Evolutionary conservation across 2,797 vertebrate genomes (phyloP), one percentile per base, ranked within the genome.

Genomic region (Sphenopsis melanotis): DNA sequence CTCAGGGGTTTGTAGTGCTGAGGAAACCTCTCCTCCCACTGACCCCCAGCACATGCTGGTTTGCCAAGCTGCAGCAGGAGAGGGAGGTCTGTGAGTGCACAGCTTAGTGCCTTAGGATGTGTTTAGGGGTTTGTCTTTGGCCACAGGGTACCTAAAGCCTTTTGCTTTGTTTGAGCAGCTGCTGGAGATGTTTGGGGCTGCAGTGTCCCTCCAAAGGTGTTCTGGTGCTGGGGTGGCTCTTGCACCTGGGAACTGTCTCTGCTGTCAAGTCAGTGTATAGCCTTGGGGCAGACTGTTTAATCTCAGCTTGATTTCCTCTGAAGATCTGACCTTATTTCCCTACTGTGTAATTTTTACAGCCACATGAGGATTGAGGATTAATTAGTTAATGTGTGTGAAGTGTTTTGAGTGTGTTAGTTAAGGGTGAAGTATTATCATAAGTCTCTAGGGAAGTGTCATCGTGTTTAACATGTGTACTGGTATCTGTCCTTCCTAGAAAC

Each of bases 371-470:
- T 78, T 95, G 90, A 91, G 86, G 74, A 92, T 95, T 95, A 94
- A 95, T 96, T 96, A 95, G 87, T 93, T 96, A 93, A 95, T 91
- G 82, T 85, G 87, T 95, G 86, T 92, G 92, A 94, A 95, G 84
- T 3, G 10, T 90, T 92, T 65, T 60, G 66, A 95, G 75, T 77
- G 72, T 78, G 57, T 95, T 96, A 93, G 85, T 95, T 94, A 95
- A 96, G 78, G 81, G 84, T 84, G 66, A 89, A 94, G 65, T 78
- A 94, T 86, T 93, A 90, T 16, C 0, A 0, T 68, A 74, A 83
- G 64, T 82, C 74, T 79, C 78, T 60, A 44, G 82, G 82, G 90
- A 93, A 86, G 72, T 47, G 65, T 78, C 85, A 60, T 61, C 0
- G 0, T 86, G 77, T 63, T 91, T 88, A 83, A 91, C 37, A 12